A percentile compares a stretch with the other conserved stretches of the same genome.
These are phyloP conservation scores for Nothura maculosa DNA, from an alignment of 2,797 vertebrate genomes.

Conservation along the genomic window DNA sequence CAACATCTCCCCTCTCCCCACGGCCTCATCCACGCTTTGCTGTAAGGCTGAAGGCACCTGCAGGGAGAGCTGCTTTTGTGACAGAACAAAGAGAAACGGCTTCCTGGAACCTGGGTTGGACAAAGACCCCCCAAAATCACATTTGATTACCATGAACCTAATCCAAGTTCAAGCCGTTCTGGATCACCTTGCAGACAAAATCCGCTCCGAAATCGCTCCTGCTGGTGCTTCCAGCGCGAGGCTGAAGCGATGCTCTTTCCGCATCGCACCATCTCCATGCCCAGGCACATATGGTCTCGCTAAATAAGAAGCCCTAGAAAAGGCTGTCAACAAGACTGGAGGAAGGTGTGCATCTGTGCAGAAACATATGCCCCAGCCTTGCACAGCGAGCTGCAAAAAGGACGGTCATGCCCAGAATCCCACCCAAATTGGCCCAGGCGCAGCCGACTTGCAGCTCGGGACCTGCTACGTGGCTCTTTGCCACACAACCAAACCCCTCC, in stretches of 20 bases:
- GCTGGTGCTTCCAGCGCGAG: conserved; percentile 50
- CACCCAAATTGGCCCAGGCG: neutral
- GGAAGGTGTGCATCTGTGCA: conserved; percentile 69
- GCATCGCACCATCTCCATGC: conserved; percentile 46
- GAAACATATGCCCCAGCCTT: conserved; percentile 29
- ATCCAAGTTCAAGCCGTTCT: neutral
- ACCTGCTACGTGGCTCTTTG: neutral
- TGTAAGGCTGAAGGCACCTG: neutral
- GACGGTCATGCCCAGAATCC: neutral
- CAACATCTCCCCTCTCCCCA: fast-evolving
- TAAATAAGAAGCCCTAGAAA: conserved; percentile 61
- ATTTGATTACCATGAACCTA: fast-evolving
- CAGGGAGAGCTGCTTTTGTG: neutral
- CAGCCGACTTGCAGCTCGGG: neutral
- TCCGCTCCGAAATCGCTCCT: neutral
- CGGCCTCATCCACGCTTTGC: neutral
- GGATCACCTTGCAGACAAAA: neutral
- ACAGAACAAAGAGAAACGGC: neutral
- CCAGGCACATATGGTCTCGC: conserved; percentile 68
- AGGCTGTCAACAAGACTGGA: conserved; percentile 62
- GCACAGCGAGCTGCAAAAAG: neutral
- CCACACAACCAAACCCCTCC: neutral
- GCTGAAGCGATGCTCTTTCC: conserved; percentile 62
- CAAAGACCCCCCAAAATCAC: neutral
- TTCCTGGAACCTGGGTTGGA: neutral